Evolutionary conservation across 2,888 invertebrate genomes (phyloP), one percentile per base, ranked within the genome.

Genomic region (Tetragnatha montana): DNA sequence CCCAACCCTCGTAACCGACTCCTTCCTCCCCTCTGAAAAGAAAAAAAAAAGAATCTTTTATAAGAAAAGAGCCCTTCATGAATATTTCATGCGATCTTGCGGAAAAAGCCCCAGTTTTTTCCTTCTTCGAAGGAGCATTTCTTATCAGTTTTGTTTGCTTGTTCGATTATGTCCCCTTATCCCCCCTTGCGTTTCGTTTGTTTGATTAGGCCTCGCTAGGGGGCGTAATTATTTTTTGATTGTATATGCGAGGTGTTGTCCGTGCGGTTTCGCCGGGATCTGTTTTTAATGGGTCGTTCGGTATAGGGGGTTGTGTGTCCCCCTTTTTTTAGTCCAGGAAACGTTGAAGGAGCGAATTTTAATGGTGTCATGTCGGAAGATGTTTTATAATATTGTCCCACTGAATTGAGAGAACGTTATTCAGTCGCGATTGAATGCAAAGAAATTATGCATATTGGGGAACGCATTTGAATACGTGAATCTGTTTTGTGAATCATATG

Each of bases 51-150:
- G 49, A 22, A 60, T 19, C 71, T 69, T 81, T 80, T 87, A 81
- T 87, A 82, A 88, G 87, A 88, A 88, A 82, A 82, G 76, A 82
- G 70, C 75, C 82, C 35, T 82, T 88, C 87, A 88, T 88, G 87
- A 88, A 88, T 82, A 82, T 82, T 88, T 88, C 87, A 88, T 88
- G 79, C 35, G 87, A 82, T 76, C 78, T 74, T 47, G 68, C 71
- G 35, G 78, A 82, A 88, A 82, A 88, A 60, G 49, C 71, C 60
- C 14, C 76, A 68, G 70, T 81, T 88, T 88, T 86, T 82, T 47
- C 71, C 17, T 14, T 17, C 8, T 21, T 51, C 49, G 47, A 17
- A 14, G 60, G 17, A 10, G 8, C 60, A 82, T 82, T 73, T 82
- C 82, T 51, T 74, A 69, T 71, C 82, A 79, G 60, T 60, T 82